Percentiles rank a stretch among this genome's conserved stretches.
These are phyloP conservation scores for Drosophila infuscata DNA, from an alignment of 2,888 invertebrate species.

Conservation along the genomic window DNA sequence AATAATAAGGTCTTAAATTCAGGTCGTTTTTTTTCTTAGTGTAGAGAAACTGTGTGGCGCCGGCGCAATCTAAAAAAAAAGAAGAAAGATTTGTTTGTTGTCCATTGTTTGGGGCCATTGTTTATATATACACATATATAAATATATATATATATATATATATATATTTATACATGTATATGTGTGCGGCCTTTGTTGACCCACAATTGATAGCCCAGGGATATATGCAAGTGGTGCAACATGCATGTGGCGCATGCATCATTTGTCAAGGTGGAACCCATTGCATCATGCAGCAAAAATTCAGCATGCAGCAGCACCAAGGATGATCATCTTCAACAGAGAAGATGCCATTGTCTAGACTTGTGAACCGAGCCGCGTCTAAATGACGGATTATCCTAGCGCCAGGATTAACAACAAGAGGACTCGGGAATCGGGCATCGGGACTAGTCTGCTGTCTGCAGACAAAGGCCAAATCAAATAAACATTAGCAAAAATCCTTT, in stretches of 20 bases:
- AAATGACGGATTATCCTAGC: slow-evolving; percentile 79
- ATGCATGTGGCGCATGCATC: slow-evolving; percentile 32
- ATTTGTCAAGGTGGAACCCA: slow-evolving; percentile 41
- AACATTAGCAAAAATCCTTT: slow-evolving; percentile 73
- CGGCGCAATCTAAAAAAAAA: slow-evolving; percentile 6
- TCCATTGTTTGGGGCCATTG: slow-evolving; percentile 40
- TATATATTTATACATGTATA: slow-evolving; percentile 4
- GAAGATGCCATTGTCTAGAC: slow-evolving; percentile 75
- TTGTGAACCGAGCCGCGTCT: slow-evolving; percentile 75
- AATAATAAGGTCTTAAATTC: no score
- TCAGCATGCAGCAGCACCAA: slow-evolving; percentile 23
- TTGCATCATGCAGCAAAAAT: slow-evolving; percentile 39
- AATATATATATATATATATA: slow-evolving; percentile 2
- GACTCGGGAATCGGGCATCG: background rate
- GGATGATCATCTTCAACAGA: slow-evolving; percentile 35
- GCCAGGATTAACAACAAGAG: slow-evolving; percentile 67
- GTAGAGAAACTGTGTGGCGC: slow-evolving; percentile 28
- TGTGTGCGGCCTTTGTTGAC: slow-evolving; percentile 55
- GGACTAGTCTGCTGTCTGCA: slow-evolving; percentile 28
- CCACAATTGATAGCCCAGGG: slow-evolving; percentile 53
- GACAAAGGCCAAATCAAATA: slow-evolving; percentile 75
- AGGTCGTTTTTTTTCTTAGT: background rate
- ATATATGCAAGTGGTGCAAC: slow-evolving; percentile 19
- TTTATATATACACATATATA: slow-evolving; percentile 56
- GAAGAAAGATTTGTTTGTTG: slow-evolving; percentile 6